Evolutionary conservation across 1,140 invertebrate genomes (phyloP).

Genomic region (Listronotus oregonensis): DNA sequence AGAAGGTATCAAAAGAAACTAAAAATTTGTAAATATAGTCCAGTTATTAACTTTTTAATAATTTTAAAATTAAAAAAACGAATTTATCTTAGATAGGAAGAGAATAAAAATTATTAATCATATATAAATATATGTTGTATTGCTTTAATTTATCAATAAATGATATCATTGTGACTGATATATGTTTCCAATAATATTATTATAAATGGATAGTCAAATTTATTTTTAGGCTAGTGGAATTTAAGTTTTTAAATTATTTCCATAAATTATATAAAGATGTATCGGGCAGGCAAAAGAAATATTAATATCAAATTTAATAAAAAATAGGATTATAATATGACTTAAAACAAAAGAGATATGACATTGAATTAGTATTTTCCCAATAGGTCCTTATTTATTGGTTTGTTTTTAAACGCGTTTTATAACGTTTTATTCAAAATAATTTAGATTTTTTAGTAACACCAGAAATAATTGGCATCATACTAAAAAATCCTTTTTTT

Average conservation of each 20-base stretch:
- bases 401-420: too few relatives aligned
- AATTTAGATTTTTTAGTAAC: too few relatives aligned
- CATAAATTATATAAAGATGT: too few relatives aligned
- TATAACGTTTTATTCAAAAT: too few relatives aligned
- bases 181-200: constrained; percentile 49
- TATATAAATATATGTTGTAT: constrained; percentile 55
- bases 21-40: constrained; percentile 56
- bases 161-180: constrained; percentile 57
- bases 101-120: constrained; percentile 52
- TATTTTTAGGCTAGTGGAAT: constrained; percentile 6
- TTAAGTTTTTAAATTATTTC: neutral
- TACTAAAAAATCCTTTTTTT: too few relatives aligned
- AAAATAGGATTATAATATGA: too few relatives aligned
- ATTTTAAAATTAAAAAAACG: constrained; percentile 56
- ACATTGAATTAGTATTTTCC: too few relatives aligned
- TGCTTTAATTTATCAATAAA: constrained; percentile 54
- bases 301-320: too few relatives aligned
- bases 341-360: too few relatives aligned
- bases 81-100: constrained; percentile 57
- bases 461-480: too few relatives aligned
- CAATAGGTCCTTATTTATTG: too few relatives aligned
- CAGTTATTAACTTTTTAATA: constrained; percentile 57
- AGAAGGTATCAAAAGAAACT: constrained; percentile 47
- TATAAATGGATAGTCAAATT: constrained; percentile 36
- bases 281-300: too few relatives aligned